These are phyloP conservation scores for Calameuta pallipes DNA, from an alignment of 2,888 invertebrate genomes.

Conservation along the genomic window DNA sequence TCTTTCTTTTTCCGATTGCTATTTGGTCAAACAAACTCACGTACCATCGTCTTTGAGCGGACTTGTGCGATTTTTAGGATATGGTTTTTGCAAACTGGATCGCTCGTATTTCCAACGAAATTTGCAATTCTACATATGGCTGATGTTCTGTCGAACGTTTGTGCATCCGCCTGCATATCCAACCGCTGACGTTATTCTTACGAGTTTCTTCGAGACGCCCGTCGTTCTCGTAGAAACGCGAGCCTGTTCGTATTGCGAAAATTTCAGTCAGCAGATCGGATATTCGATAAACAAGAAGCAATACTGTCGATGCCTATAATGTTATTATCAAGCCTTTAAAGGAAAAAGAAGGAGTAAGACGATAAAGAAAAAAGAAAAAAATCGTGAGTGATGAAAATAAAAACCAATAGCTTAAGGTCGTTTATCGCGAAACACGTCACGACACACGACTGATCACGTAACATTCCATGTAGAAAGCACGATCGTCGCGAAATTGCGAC, in stretches of 20 bases:
- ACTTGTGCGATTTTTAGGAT: slow-evolving; percentile 53
- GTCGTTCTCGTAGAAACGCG: no score
- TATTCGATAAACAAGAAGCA: slow-evolving; percentile 57
- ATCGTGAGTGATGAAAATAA: neutral
- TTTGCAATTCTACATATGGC: neutral
- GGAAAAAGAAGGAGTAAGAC: slow-evolving; percentile 5
- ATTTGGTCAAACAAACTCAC: slow-evolving; percentile 38
- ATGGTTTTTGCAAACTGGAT: slow-evolving; percentile 10
- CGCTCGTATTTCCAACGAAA: neutral
- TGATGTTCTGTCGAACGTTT: neutral
- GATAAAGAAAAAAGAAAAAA: slow-evolving; percentile 14
- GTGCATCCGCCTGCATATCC: neutral
- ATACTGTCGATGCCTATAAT: slow-evolving; percentile 62
- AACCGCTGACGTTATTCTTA: neutral
- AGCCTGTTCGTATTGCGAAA: neutral
- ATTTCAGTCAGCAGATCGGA: neutral
- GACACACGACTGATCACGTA: neutral
- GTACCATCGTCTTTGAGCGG: slow-evolving; percentile 37
- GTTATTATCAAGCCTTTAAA: slow-evolving; percentile 38
- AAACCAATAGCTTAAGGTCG: neutral
- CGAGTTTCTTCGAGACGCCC: neutral
- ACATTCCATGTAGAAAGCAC: neutral
- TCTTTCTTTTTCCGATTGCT: slow-evolving; percentile 47
- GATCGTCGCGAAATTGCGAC: no score
- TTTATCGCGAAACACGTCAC: neutral